Evolutionary conservation across 2,888 invertebrate species (phyloP), one percentile per base, ranked within the genome.

Genomic region (Oscheius myriophilus): DNA sequence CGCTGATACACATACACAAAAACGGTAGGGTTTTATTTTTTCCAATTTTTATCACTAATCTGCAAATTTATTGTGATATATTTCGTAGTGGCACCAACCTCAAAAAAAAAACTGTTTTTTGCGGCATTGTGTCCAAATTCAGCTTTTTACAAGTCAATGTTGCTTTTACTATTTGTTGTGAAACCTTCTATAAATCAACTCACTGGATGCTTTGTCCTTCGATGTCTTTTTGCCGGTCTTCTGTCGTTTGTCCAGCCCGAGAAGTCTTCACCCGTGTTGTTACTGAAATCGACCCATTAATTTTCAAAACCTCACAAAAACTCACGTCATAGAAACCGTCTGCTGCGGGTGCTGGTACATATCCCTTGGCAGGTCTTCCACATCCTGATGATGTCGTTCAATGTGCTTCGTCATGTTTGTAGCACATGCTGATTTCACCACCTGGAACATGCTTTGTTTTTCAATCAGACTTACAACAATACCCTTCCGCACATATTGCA

Each of bases 141-240:
- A n/a, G n/a, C n/a, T n/a, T n/a, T n/a, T n/a, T n/a, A n/a, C n/a
- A n/a, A n/a, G n/a, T n/a, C n/a, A n/a, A n/a, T n/a, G n/a, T n/a
- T n/a, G n/a, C n/a, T n/a, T n/a, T n/a, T n/a, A n/a, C n/a, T n/a
- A n/a, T n/a, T n/a, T n/a, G n/a, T n/a, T n/a, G n/a, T n/a, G n/a
- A n/a, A n/a, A n/a, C n/a, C n/a, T n/a, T n/a, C n/a, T 16, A 23
- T 25, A 12, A 16, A 16, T 41, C 1, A 59, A 59, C 59, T 42
- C 41, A 68, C 71, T 41, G 71, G 71, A 54, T 71, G 71, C 41
- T 71, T 71, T 11, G 71, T 71, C 43, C 67, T 49, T 46, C 71
- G 18, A 33, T 71, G 67, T 52, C 71, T 52, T 59, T 58, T 68
- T 11, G 62, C 61, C 25, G 53, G 41, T n/a, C 59, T 58, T 14